phyloP scores from a whole-genome alignment of 2,113 vertebrate species.

The Psittacula cyanocephala region DNA sequence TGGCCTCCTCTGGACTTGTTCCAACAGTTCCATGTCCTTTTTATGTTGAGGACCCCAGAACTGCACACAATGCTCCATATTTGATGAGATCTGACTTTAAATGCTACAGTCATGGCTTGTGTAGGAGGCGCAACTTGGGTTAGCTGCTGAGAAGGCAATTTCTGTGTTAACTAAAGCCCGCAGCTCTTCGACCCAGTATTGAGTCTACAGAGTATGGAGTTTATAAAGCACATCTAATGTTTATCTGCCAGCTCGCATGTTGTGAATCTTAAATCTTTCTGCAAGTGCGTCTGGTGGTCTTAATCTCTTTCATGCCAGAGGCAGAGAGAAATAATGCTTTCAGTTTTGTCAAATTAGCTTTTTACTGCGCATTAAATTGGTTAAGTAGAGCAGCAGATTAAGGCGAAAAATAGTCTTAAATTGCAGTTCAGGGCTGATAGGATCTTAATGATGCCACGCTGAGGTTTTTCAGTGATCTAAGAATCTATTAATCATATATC shows the following conservation, averaged over 20 bases:
- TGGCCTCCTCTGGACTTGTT: too few relatives aligned
- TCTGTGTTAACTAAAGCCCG: not conserved
- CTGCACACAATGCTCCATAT: too few relatives aligned
- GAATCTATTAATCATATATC: not conserved
- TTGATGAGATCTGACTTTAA: not conserved
- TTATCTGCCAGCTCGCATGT: slow-evolving; percentile 2
- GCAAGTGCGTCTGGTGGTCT: slow-evolving; percentile 34
- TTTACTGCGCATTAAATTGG: slow-evolving; percentile 51
- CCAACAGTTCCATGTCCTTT: too few relatives aligned
- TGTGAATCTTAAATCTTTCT: slow-evolving; percentile 8
- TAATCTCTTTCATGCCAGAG: slow-evolving; percentile 10
- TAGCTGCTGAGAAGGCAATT: not conserved
- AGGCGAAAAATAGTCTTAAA: slow-evolving; percentile 3
- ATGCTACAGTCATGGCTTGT: not conserved
- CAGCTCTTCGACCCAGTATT: not conserved
- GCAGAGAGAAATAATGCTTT: slow-evolving; percentile 3
- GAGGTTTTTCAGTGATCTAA: not conserved
- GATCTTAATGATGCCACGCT: slow-evolving; percentile 40
- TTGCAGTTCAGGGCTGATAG: slow-evolving; percentile 25
- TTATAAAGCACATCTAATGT: not conserved
- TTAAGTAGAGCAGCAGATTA: slow-evolving; percentile 44
- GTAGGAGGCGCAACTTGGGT: not conserved
- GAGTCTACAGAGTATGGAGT: not conserved
- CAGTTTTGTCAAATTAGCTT: slow-evolving; percentile 43
- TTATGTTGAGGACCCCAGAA: too few relatives aligned